These are phyloP conservation scores for Stegostoma tigrinum DNA, from an alignment of 2,113 vertebrate genomes.

Conservation along the genomic window DNA sequence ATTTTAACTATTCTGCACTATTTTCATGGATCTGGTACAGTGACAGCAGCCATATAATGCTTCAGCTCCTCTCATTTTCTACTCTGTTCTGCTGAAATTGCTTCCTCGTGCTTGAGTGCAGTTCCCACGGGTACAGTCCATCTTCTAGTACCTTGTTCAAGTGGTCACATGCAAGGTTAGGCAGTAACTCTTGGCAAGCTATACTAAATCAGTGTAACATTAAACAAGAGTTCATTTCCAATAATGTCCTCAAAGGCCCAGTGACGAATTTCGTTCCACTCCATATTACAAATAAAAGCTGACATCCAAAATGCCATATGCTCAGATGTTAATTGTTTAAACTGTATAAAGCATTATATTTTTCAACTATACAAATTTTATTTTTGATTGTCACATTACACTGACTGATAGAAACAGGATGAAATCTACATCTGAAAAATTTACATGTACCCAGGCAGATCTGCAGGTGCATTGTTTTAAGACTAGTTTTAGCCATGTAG, in stretches of 20 bases:
- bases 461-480: not conserved
- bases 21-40: not conserved
- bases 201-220: not conserved
- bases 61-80: not conserved
- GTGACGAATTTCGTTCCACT: not conserved
- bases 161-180: not conserved
- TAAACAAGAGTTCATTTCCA: not conserved
- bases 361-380: not conserved
- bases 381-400: not conserved
- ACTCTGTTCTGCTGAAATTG: not conserved
- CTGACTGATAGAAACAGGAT: not conserved
- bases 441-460: not conserved
- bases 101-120: not conserved
- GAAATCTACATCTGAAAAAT: not conserved
- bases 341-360: not conserved
- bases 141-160: not conserved
- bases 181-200: not conserved
- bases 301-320: not conserved
- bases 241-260: not conserved
- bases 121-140: not conserved
- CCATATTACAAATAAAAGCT: not conserved
- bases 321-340: not conserved
- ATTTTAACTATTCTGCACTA: not conserved
- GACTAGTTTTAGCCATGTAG: not conserved
- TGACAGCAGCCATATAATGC: not conserved